phyloP scores from a whole-genome alignment of 2,797 vertebrate species.

The Melanotaenia parkinsoni region DNA sequence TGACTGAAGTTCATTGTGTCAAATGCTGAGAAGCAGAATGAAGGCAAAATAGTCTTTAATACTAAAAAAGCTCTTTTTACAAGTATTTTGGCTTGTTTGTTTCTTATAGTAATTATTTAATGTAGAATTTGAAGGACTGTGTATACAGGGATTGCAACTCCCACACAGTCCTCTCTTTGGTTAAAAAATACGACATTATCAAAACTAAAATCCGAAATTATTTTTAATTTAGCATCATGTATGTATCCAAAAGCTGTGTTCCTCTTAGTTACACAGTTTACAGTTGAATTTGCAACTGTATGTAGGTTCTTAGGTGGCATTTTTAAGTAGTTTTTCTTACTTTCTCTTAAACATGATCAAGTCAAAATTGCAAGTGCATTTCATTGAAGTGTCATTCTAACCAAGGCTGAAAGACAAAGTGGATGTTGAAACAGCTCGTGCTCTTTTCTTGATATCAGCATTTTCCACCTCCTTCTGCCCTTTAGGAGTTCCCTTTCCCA shows the following conservation, averaged over 20 bases:
- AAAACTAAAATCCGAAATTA: background rate
- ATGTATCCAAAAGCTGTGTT: background rate
- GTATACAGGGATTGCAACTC: background rate
- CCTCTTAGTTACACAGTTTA: background rate
- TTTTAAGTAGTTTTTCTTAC: background rate
- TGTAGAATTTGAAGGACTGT: background rate
- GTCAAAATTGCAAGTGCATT: background rate
- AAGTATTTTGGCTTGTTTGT: background rate
- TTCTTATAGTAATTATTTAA: conserved; percentile 2
- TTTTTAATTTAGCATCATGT: background rate
- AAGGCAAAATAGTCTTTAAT: background rate
- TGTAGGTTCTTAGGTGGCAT: background rate
- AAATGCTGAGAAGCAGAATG: conserved; percentile 15
- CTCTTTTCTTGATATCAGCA: conserved; percentile 19
- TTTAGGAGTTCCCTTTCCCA: conserved; percentile 94
- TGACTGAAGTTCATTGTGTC: conserved; percentile 26
- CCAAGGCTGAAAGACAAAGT: background rate
- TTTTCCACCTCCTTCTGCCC: conserved; percentile 28
- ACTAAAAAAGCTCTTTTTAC: background rate
- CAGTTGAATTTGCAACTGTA: background rate
- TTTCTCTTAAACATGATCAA: background rate
- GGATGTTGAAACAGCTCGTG: conserved; percentile 3
- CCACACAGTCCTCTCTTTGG: background rate
- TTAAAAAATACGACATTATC: background rate
- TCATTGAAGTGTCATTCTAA: background rate